These are phyloP conservation scores for Pseudomyrmex cubaensis DNA, from an alignment of 1,140 invertebrate genomes.

Conservation along the genomic window DNA sequence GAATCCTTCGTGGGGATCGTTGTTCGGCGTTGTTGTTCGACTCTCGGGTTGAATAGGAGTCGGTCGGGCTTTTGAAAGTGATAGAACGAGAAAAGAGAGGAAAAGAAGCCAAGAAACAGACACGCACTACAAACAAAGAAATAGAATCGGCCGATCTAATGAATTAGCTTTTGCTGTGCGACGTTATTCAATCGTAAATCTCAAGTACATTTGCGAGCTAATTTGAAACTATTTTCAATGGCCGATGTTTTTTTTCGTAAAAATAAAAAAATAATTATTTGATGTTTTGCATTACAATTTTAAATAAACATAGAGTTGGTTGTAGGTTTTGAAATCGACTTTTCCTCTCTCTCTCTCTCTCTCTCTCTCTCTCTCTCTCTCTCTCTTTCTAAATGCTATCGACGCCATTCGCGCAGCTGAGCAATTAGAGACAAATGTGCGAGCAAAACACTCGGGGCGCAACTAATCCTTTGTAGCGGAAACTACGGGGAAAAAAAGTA, in stretches of 20 bases:
- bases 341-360: too few relatives aligned
- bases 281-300: too few relatives aligned
- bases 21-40: constrained; percentile 69
- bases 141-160: neutral
- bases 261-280: too few relatives aligned
- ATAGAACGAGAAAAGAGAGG: constrained; percentile 48
- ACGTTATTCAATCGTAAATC: neutral
- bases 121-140: constrained; percentile 11
- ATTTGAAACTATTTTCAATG: too few relatives aligned
- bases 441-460: constrained; percentile 7
- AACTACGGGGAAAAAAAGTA: neutral
- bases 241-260: too few relatives aligned
- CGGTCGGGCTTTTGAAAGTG: constrained; percentile 42
- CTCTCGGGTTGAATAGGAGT: constrained; percentile 68
- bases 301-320: too few relatives aligned
- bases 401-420: constrained; percentile 7
- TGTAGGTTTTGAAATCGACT: too few relatives aligned
- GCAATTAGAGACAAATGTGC: constrained; percentile 22
- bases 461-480: neutral
- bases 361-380: too few relatives aligned
- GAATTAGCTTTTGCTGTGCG: neutral
- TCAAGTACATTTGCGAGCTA: too few relatives aligned
- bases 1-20: constrained; percentile 69
- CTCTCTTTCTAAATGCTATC: neutral
- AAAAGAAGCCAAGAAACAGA: constrained; percentile 12